Conservation (phyloP, 92 coral and sea anemone species). For the Siderastrea radians region DNA sequence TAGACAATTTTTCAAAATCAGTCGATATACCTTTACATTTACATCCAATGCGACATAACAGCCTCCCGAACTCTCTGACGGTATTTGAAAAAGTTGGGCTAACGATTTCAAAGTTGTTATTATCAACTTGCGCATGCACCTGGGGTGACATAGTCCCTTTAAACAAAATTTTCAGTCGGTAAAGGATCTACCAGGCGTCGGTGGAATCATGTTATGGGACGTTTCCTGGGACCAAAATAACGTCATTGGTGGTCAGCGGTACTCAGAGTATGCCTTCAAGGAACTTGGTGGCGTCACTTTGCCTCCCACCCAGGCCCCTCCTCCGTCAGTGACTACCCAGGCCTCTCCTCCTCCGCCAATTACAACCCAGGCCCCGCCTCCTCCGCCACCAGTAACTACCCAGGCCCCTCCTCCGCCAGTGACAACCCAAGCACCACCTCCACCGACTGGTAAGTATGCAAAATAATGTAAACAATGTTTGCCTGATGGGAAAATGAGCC, state of each 20-base stretch:
- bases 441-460: constrained; percentile 31
- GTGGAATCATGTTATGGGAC: constrained; percentile 96
- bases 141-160: too few relatives aligned
- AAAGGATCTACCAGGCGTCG: constrained; percentile 74
- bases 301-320: constrained; percentile 46
- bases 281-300: constrained; percentile 47
- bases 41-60: too few relatives aligned
- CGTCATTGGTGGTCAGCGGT: constrained; percentile 79
- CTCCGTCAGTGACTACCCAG: constrained; percentile 55
- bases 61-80: too few relatives aligned
- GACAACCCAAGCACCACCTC: constrained; percentile 50
- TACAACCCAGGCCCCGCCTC: constrained; percentile 44
- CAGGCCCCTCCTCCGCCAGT: constrained; percentile 64
- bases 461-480: background rate
- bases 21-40: too few relatives aligned
- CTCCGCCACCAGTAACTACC: constrained; percentile 37
- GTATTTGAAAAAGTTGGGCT: too few relatives aligned
- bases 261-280: constrained; percentile 81
- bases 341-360: constrained; percentile 37
- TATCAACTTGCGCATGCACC: too few relatives aligned
- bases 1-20: too few relatives aligned
- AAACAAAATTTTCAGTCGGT: constrained; percentile 52
- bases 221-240: constrained; percentile 96
- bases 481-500: too few relatives aligned
- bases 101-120: too few relatives aligned